A percentile compares a stretch with the other conserved stretches of the same genome.
Conservation (phyloP, 2,888 invertebrate species). For the Mantis religiosa region DNA sequence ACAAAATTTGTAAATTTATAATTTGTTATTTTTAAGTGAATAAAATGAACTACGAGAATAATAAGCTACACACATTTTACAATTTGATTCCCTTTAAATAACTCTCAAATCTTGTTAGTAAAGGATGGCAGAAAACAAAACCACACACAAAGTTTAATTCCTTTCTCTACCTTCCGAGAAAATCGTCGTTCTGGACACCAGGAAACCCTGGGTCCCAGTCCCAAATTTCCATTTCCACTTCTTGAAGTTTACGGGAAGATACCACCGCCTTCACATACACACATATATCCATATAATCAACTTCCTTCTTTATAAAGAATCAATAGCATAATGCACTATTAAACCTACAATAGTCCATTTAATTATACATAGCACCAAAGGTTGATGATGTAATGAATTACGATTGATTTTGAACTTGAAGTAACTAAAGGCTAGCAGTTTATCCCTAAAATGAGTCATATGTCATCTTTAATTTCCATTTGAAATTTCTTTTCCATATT, state of each 20-base stretch:
- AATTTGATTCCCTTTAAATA: neutral
- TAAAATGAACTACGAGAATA: neutral
- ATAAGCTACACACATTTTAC: neutral
- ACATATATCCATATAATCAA: neutral
- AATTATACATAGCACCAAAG: no score
- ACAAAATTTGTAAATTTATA: neutral
- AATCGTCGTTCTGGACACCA: conserved; percentile 75
- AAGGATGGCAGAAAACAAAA: neutral
- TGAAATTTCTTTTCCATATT: no score
- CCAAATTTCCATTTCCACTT: conserved; percentile 71
- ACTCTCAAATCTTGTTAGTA: neutral
- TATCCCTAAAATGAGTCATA: no score
- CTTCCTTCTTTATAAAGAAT: neutral
- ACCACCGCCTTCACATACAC: conserved; percentile 61
- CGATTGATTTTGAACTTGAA: no score
- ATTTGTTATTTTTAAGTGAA: neutral
- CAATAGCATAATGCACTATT: no score
- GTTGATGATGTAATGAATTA: no score
- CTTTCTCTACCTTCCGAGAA: conserved; percentile 67
- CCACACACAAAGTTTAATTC: neutral
- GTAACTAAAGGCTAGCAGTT: no score
- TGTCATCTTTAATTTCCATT: no score
- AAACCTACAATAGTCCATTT: no score
- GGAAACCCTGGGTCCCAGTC: conserved; percentile 79
- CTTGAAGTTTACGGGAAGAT: conserved; percentile 70